phyloP scores from a whole-genome alignment of 2,113 vertebrate genomes.

The Rhagologus leucostigma region DNA sequence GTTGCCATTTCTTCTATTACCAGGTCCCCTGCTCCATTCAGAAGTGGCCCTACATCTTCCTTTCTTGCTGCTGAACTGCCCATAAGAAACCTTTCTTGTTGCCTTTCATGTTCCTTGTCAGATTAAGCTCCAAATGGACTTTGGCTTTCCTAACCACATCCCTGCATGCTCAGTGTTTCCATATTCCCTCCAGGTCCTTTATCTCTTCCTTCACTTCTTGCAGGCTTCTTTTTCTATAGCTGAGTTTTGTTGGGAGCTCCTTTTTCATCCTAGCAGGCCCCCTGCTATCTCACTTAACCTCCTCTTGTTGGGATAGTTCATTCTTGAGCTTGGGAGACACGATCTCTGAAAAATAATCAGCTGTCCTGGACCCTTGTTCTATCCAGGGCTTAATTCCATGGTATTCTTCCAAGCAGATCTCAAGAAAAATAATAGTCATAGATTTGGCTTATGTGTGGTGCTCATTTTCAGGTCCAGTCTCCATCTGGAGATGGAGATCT shows the following conservation, averaged over 20 bases:
- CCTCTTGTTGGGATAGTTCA: neutral
- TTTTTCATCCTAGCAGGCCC: neutral
- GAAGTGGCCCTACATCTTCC: neutral
- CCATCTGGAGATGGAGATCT: neutral
- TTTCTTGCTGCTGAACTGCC: neutral
- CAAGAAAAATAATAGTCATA: neutral
- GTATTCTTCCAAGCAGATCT: neutral
- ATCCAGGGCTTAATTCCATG: neutral
- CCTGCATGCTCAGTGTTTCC: neutral
- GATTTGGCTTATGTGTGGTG: neutral
- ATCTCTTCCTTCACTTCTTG: neutral
- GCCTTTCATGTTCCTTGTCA: neutral
- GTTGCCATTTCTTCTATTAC: neutral
- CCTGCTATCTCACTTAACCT: neutral
- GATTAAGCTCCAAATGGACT: neutral
- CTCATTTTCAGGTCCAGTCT: neutral
- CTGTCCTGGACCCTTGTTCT: neutral
- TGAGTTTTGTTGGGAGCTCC: neutral
- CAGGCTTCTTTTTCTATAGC: neutral
- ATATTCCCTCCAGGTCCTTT: neutral
- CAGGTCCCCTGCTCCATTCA: neutral
- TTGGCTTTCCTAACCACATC: neutral
- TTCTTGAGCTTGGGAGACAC: neutral
- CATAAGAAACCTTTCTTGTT: neutral
- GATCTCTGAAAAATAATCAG: neutral